Evolutionary conservation across 2,113 vertebrate species (phyloP).

Genomic region (Chamaea fasciata): DNA sequence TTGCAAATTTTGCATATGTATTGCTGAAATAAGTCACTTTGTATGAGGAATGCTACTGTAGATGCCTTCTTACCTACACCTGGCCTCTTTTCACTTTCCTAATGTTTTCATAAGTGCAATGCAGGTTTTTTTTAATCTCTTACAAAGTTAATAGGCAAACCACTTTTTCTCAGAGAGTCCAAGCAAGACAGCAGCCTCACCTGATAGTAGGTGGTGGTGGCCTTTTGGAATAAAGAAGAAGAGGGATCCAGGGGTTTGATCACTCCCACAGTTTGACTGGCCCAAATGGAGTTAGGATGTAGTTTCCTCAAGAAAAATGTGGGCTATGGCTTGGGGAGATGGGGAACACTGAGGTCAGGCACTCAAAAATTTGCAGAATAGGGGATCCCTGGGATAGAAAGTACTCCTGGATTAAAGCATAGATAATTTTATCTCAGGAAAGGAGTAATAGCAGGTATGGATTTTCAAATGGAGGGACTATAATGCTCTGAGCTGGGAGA

Average conservation of each 20-base stretch:
- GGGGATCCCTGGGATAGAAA: not conserved
- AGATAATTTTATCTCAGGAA: not conserved
- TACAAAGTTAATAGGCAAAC: not conserved
- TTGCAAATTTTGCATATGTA: not conserved
- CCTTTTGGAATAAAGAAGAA: not conserved
- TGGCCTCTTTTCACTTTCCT: not conserved
- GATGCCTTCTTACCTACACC: not conserved
- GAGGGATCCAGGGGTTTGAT: not conserved
- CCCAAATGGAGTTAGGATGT: not conserved
- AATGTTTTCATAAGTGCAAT: not conserved
- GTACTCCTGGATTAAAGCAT: not conserved
- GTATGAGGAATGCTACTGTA: not conserved
- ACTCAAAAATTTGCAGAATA: not conserved
- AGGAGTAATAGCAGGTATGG: not conserved
- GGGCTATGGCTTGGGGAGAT: not conserved
- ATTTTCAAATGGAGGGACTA: not conserved
- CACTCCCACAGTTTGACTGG: not conserved
- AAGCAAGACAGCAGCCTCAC: not conserved
- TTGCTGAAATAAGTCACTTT: not conserved
- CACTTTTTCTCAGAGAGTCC: not conserved
- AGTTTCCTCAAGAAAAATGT: not conserved
- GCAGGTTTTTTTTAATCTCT: not conserved
- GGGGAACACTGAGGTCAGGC: not conserved
- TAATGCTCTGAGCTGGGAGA: not conserved
- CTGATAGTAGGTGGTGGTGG: not conserved